phyloP scores from a whole-genome alignment of 2,797 vertebrate genomes.

The Takifugu rubripes region DNA sequence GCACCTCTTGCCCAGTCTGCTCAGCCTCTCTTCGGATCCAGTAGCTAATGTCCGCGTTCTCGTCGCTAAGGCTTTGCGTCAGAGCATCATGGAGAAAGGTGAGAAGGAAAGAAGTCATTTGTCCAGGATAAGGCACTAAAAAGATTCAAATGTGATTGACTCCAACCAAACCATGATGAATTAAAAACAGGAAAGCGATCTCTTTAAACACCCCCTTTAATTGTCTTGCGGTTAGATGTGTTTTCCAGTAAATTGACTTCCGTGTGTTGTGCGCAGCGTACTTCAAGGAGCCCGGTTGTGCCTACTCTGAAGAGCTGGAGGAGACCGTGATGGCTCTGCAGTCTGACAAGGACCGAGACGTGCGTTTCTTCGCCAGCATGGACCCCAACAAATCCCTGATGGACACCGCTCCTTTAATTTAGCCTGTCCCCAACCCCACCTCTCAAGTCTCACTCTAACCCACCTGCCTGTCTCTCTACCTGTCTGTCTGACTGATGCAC shows the following conservation, averaged over 20 bases:
- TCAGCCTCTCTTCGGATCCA: constrained; percentile 85
- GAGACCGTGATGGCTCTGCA: constrained; percentile 84
- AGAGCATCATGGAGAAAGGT: constrained; percentile 88
- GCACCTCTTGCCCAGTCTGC: constrained; percentile 84
- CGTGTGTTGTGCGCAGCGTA: constrained; percentile 65
- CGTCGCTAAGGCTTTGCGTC: constrained; percentile 85
- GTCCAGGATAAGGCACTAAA: no score
- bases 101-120: background rate
- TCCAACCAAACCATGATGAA: no score
- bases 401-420: constrained; percentile 76
- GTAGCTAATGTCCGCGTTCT: constrained; percentile 86
- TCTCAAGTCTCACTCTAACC: constrained; percentile 22
- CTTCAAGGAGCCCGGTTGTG: constrained; percentile 87
- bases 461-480: constrained; percentile 55
- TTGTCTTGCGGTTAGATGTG: no score
- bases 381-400: constrained; percentile 77
- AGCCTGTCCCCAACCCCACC: constrained; percentile 21
- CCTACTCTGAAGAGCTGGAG: constrained; percentile 85
- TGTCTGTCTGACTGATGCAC: constrained; percentile 59
- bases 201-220: no score
- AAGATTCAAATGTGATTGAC: no score
- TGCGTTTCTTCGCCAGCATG: constrained; percentile 86
- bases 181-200: no score
- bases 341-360: constrained; percentile 86
- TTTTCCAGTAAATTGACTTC: no score